Percentiles rank a stretch among this genome's conserved stretches.
Evolutionary conservation across 2,797 vertebrate species (phyloP).

Genomic region (Gymnoscopelus microlampas): DNA sequence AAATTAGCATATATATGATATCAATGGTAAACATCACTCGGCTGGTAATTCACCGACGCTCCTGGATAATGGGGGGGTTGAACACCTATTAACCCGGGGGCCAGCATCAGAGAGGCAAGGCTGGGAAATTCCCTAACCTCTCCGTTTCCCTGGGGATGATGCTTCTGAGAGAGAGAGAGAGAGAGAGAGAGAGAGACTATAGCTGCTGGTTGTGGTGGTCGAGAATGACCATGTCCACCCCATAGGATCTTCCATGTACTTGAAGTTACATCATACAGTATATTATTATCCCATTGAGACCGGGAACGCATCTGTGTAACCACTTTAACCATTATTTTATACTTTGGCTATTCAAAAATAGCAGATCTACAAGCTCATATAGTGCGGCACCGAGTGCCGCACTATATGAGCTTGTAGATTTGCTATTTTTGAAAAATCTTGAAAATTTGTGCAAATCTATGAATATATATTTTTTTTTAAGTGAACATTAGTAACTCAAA

Average conservation of each 20-base stretch:
- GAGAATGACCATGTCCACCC: not conserved
- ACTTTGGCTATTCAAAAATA: too few relatives aligned
- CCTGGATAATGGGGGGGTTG: constrained; percentile 93
- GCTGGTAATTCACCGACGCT: constrained; percentile 92
- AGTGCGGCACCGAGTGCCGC: too few relatives aligned
- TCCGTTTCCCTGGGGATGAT: constrained; percentile 65
- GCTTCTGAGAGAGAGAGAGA: not conserved
- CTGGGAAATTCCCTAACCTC: constrained; percentile 89
- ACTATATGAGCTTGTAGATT: too few relatives aligned
- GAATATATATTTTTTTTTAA: too few relatives aligned
- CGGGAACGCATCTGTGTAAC: too few relatives aligned
- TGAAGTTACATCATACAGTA: not conserved
- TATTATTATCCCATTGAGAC: too few relatives aligned
- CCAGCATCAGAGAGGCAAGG: constrained; percentile 86
- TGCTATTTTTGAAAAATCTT: too few relatives aligned
- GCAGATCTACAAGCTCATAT: too few relatives aligned
- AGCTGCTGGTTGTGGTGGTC: not conserved
- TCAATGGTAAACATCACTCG: constrained; percentile 95
- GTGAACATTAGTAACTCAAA: too few relatives aligned
- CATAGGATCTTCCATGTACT: not conserved
- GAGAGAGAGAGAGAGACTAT: not conserved
- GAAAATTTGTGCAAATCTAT: too few relatives aligned
- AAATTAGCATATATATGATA: constrained; percentile 99
- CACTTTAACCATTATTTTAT: too few relatives aligned
- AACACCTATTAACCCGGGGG: constrained; percentile 94